phyloP scores from a whole-genome alignment of 2,113 vertebrate genomes.

The Origma solitaria region DNA sequence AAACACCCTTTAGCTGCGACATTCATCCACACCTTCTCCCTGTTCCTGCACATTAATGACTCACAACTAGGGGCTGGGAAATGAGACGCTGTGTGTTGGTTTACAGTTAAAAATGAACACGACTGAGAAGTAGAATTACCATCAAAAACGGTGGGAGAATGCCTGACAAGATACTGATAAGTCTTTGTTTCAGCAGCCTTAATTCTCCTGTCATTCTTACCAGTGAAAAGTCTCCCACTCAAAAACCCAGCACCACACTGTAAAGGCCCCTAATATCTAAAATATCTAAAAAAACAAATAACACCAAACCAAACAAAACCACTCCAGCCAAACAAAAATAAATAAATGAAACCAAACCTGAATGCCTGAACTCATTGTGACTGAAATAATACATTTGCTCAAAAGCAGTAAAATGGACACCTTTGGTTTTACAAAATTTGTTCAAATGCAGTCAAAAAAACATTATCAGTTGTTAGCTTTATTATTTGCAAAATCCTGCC shows the following conservation, averaged over 20 bases:
- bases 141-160: background rate
- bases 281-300: background rate
- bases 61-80: background rate
- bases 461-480: background rate
- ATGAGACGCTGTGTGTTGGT: background rate
- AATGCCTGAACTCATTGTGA: background rate
- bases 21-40: background rate
- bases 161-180: background rate
- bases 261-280: background rate
- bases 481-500: background rate
- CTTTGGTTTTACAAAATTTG: background rate
- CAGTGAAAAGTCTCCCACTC: fast-evolving
- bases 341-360: background rate
- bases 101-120: background rate
- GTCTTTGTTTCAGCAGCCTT: background rate
- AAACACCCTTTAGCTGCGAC: background rate
- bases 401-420: background rate
- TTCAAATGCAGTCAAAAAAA: background rate
- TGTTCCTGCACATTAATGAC: background rate
- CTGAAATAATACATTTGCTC: background rate
- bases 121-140: background rate
- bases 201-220: background rate
- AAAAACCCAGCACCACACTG: background rate
- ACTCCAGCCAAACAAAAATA: background rate
- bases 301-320: background rate